Conservation (phyloP, 2,113 vertebrate species). For the Oncorhynchus kisutch region DNA sequence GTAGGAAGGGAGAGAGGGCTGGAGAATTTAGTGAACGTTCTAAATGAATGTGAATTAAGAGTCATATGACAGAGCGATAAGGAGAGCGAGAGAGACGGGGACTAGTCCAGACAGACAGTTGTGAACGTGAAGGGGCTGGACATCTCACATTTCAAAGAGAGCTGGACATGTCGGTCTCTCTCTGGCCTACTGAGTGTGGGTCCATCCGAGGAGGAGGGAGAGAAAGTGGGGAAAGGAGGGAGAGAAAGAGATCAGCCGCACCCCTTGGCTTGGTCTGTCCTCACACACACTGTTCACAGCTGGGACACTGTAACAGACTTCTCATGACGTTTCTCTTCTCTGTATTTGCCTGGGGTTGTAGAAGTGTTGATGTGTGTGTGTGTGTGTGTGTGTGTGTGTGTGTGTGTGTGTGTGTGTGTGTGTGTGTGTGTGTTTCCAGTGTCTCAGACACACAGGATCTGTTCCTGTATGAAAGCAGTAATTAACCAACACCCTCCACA, state of each 20-base stretch:
- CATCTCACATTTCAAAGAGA: conserved; percentile 5
- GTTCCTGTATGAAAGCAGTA: conserved; percentile 47
- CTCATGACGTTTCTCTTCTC: too few relatives aligned
- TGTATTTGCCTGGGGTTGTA: not conserved
- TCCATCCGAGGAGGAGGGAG: not conserved
- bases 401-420: not conserved
- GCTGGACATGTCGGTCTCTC: not conserved
- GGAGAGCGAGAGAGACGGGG: not conserved
- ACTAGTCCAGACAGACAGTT: not conserved
- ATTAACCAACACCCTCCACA: conserved; percentile 57
- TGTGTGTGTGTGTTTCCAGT: conserved; percentile 13
- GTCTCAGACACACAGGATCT: conserved; percentile 37
- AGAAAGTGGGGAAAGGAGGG: not conserved
- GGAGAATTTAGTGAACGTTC: not conserved
- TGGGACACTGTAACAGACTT: conserved; percentile 11
- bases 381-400: not conserved
- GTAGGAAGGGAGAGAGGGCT: not conserved
- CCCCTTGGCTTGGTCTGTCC: conserved; percentile 8
- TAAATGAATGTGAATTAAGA: not conserved
- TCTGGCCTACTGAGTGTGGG: too few relatives aligned
- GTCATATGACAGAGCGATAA: too few relatives aligned
- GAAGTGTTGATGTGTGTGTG: not conserved
- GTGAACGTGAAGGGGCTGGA: not conserved
- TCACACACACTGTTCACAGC: conserved; percentile 11
- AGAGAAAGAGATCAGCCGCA: not conserved